These are phyloP conservation scores for Ormyrus labotus DNA, from an alignment of 2,888 invertebrate genomes.

Conservation along the genomic window DNA sequence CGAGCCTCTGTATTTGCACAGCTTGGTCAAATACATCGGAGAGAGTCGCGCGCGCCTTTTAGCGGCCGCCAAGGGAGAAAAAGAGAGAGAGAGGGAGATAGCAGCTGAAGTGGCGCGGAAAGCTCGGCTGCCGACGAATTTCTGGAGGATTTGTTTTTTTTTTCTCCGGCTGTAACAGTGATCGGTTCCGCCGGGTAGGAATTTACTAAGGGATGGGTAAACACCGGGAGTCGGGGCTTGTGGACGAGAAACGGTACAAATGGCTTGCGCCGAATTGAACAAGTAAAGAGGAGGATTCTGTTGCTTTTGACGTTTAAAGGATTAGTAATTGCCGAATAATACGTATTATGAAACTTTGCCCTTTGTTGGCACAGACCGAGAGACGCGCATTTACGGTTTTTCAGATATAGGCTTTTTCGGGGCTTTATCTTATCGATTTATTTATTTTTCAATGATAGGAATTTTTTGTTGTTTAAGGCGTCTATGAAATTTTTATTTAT, in stretches of 20 bases:
- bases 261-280: slow-evolving; percentile 18
- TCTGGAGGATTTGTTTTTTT: slow-evolving; percentile 28
- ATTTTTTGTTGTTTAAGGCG: too few relatives aligned
- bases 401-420: neutral
- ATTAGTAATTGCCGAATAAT: slow-evolving; percentile 34
- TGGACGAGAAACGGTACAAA: slow-evolving; percentile 25
- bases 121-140: neutral
- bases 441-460: too few relatives aligned
- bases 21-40: slow-evolving; percentile 71
- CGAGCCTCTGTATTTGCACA: slow-evolving; percentile 70
- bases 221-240: neutral
- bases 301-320: slow-evolving; percentile 45
- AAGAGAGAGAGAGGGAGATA: neutral
- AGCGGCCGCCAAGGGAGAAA: slow-evolving; percentile 60
- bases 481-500: too few relatives aligned
- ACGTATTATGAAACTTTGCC: slow-evolving; percentile 19
- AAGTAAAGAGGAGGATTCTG: slow-evolving; percentile 19
- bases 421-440: neutral
- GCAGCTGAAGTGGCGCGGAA: slow-evolving; percentile 47
- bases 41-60: slow-evolving; percentile 68
- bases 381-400: too few relatives aligned
- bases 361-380: neutral
- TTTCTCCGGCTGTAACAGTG: neutral
- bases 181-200: slow-evolving; percentile 1
- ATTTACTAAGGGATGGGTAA: slow-evolving; percentile 25